Evolutionary conservation across 2,113 vertebrate species (phyloP).

Genomic region (Protobothrops flavoviridis): DNA sequence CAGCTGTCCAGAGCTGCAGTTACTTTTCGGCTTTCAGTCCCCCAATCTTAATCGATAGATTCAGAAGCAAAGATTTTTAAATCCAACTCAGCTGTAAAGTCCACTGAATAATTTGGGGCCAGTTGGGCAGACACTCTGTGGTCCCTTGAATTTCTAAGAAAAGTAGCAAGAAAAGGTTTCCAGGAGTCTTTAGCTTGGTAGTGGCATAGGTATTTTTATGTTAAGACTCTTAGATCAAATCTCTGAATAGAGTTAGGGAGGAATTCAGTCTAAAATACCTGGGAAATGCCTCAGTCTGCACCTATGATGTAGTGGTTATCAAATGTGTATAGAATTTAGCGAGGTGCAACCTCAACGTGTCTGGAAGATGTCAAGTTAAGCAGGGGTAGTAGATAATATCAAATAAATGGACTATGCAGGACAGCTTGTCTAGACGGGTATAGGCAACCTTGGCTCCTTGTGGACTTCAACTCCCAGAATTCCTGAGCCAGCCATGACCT

Average conservation of each 20-base stretch:
- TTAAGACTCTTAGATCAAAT: background rate
- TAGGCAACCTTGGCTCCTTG: too few relatives aligned
- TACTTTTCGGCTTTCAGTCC: background rate
- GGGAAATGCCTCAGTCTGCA: background rate
- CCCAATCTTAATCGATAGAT: background rate
- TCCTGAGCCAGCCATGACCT: background rate
- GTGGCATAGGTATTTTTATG: too few relatives aligned
- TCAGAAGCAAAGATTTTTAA: background rate
- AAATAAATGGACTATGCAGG: background rate
- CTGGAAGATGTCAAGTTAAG: background rate
- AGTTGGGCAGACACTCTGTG: background rate
- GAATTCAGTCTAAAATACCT: background rate
- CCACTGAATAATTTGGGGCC: background rate
- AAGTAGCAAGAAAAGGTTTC: background rate
- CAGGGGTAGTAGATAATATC: background rate
- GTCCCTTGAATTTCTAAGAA: background rate
- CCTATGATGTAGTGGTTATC: background rate
- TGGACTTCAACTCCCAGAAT: too few relatives aligned
- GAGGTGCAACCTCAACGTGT: background rate
- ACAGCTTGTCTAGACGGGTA: background rate
- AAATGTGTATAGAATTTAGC: background rate
- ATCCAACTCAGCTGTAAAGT: background rate
- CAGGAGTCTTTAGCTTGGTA: background rate
- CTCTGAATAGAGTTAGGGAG: background rate
- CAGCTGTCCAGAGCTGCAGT: background rate